phyloP scores from a whole-genome alignment of 1,140 invertebrate genomes.

The Zaprionus vittiger region DNA sequence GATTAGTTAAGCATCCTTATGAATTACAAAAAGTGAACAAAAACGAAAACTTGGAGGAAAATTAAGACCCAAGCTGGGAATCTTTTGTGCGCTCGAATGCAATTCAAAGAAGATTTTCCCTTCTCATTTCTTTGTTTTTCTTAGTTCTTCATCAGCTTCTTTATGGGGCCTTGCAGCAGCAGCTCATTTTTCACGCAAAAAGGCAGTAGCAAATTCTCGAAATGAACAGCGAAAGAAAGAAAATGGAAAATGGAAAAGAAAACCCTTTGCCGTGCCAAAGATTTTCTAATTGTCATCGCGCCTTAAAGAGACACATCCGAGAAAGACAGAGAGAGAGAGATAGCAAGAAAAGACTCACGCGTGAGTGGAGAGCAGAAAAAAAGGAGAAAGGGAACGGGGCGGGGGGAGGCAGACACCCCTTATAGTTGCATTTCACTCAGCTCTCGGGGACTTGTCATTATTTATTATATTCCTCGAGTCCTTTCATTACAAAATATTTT shows the following conservation, averaged over 20 bases:
- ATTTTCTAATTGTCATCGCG: conserved; percentile 56
- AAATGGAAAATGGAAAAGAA: conserved; percentile 24
- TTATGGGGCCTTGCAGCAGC: conserved; percentile 13
- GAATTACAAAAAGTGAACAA: conserved; percentile 12
- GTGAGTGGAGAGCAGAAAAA: not conserved
- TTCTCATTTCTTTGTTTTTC: conserved; percentile 16
- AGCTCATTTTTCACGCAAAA: conserved; percentile 47
- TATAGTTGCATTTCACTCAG: conserved; percentile 43
- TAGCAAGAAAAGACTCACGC: not conserved
- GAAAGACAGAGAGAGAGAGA: not conserved
- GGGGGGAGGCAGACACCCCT: not conserved
- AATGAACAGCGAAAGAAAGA: conserved; percentile 30
- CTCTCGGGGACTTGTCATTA: conserved; percentile 69
- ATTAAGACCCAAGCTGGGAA: conserved; percentile 33
- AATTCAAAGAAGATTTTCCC: conserved; percentile 31
- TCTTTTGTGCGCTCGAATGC: conserved; percentile 46
- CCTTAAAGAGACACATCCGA: conserved; percentile 35
- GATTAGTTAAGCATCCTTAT: conserved; percentile 24
- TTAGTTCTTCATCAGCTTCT: conserved; percentile 8
- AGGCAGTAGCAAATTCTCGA: conserved; percentile 24
- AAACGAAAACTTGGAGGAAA: conserved; percentile 11
- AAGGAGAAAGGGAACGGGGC: not conserved
- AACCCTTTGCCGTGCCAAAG: conserved; percentile 36
- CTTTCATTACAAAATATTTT: conserved; percentile 80
- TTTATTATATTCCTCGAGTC: conserved; percentile 81